phyloP scores from a whole-genome alignment of 2,888 invertebrate genomes.

The Apantesis nais region DNA sequence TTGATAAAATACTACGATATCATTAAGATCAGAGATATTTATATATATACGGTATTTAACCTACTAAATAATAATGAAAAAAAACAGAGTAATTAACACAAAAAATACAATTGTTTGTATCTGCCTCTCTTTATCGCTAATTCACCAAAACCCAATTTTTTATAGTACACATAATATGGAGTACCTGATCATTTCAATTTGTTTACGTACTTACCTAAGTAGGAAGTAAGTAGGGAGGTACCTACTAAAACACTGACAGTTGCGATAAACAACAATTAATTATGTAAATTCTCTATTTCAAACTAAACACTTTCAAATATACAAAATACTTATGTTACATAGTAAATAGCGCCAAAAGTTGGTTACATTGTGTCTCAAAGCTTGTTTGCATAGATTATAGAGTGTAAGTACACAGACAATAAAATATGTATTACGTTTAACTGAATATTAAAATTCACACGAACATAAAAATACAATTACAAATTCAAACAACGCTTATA shows the following conservation, averaged over 20 bases:
- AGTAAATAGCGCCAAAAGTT: not conserved
- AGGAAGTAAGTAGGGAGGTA: too few species aligned
- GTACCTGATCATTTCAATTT: not conserved
- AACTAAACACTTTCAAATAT: not conserved
- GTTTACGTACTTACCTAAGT: not conserved
- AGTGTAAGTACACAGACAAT: not conserved
- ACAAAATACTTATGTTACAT: not conserved
- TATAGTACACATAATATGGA: not conserved
- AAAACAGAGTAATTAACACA: too few species aligned
- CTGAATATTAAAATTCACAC: constrained; percentile 2
- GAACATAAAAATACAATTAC: constrained; percentile 28
- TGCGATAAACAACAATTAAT: too few species aligned
- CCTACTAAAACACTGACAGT: too few species aligned
- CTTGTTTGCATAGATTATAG: not conserved
- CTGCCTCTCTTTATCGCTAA: not conserved
- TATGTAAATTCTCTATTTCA: not conserved
- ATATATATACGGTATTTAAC: too few species aligned
- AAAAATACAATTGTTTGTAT: too few species aligned
- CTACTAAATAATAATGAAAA: too few species aligned
- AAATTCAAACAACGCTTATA: constrained; percentile 5
- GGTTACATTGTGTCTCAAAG: not conserved
- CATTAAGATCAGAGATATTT: too few species aligned
- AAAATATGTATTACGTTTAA: not conserved
- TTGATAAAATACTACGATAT: too few species aligned
- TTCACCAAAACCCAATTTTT: too few species aligned